These are phyloP conservation scores for Sylvietta virens DNA, from an alignment of 2,113 vertebrate genomes.

Conservation along the genomic window DNA sequence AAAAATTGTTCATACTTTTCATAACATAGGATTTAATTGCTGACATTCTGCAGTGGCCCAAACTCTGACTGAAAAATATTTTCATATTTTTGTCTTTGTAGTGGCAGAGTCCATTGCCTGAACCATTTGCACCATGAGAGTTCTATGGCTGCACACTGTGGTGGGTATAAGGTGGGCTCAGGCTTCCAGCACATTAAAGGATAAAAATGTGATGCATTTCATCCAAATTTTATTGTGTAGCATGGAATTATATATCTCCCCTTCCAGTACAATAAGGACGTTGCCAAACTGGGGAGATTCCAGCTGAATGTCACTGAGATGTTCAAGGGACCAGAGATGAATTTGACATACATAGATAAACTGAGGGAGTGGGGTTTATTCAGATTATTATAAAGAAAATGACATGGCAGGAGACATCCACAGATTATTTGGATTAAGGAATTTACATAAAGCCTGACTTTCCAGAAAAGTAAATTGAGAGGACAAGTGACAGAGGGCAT, in stretches of 20 bases:
- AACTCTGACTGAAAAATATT: not conserved
- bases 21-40: not conserved
- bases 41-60: not conserved
- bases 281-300: not conserved
- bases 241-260: not conserved
- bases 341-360: too few species aligned
- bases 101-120: not conserved
- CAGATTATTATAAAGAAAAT: not conserved
- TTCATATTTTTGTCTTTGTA: not conserved
- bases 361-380: not conserved
- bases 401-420: not conserved
- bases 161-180: not conserved
- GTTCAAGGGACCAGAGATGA: rapidly evolving
- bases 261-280: not conserved
- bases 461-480: not conserved
- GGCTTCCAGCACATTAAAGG: not conserved
- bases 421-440: not conserved
- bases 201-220: not conserved
- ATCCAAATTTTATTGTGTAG: not conserved
- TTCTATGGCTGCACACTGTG: not conserved
- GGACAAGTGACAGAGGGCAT: not conserved
- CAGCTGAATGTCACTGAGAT: not conserved
- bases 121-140: not conserved
- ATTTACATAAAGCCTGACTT: not conserved
- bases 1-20: not conserved